Evolutionary conservation across 2,113 vertebrate species (phyloP), one percentile per base, ranked within the genome.

Genomic region (Nymphicus hollandicus): DNA sequence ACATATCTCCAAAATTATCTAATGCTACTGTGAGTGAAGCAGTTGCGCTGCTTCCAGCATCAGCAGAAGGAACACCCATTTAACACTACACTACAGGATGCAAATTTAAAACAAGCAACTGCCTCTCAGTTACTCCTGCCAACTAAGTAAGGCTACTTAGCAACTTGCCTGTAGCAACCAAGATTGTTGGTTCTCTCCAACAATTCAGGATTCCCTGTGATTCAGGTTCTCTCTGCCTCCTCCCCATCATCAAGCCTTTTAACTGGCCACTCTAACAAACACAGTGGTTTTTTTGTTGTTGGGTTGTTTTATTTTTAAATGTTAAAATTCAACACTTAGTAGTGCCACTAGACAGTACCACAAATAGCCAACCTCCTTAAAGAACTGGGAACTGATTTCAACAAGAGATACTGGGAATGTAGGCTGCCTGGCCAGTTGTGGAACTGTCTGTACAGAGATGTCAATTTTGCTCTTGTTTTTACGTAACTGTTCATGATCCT

Each of bases 401-500:
- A 29, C 41, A 68, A 68, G 33, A 85, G 35, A 60, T 49, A 23
- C 2, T 22, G 13, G 15, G 37, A 90, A 66, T 19, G 23, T 7
- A 71, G 55, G 35, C 37, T 90, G 60, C 60, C 74, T 76, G 73
- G 47, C 56, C 49, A 58, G 70, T 47, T 69, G 46, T 24, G 81
- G 41, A 81, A 79, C 44, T 56, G 22, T 37, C 44, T 69, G 35
- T 91, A 89, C 27, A 69, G 41, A 87, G 39, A 68, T 43, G 33
- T 35, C 86, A 79, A 56, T 74, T 92, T 74, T 84, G 73, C 61
- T 91, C 91, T 81, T 96, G 83, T 86, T 91, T 92, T 71, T 60
- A 92, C 64, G 69, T 31, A 92, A 88, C 50, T 31, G 80, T 37
- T 88, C 69, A 31, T 68, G 79, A 93, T 78, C 68, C 28, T 88